Conservation (phyloP, 30 jellyfish, hydroid and myxozoan genomes). For the Pelagia noctiluca region DNA sequence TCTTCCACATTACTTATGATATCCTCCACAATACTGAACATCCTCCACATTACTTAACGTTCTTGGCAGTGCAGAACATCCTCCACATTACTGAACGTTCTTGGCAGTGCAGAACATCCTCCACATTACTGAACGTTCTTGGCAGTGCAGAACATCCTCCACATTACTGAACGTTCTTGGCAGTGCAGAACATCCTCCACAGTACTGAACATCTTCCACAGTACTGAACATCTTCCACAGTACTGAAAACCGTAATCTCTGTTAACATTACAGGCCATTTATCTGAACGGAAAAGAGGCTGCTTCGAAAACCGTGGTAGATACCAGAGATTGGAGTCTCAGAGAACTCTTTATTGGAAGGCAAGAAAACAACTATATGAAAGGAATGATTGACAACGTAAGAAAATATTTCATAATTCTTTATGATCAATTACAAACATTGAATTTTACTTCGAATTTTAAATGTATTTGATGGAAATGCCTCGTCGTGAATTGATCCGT, state of each 20-base stretch:
- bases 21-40: neutral
- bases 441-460: neutral
- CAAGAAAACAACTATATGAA: slow-evolving; percentile 17
- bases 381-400: slow-evolving; percentile 59
- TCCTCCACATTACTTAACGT: too few relatives aligned
- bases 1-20: neutral
- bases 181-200: neutral
- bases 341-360: slow-evolving; percentile 26
- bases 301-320: slow-evolving; percentile 5
- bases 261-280: slow-evolving; percentile 7
- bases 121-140: neutral
- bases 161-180: neutral
- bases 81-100: neutral
- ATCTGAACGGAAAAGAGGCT: slow-evolving; percentile 54
- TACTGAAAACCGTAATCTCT: neutral
- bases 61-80: neutral
- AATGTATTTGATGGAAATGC: too few relatives aligned
- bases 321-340: neutral
- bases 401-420: neutral
- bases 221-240: neutral
- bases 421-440: neutral
- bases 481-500: too few relatives aligned
- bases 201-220: neutral
- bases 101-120: neutral
- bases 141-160: neutral